Evolutionary conservation across 2,113 vertebrate species (phyloP).

Genomic region (Perca fluviatilis): DNA sequence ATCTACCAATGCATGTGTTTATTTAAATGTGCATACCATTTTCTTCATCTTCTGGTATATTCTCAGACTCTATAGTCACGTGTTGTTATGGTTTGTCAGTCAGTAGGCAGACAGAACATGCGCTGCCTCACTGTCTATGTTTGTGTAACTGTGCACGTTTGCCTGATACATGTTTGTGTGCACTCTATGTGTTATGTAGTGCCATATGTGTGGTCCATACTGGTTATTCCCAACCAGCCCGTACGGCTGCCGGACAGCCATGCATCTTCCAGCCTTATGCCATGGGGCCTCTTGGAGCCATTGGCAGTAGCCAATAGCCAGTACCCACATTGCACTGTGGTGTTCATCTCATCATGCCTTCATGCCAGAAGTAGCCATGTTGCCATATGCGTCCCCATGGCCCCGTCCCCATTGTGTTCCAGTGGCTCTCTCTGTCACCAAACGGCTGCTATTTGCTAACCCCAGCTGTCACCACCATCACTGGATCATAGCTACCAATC

Average conservation of each 20-base stretch:
- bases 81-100: slow-evolving; percentile 39
- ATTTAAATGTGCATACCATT: neutral
- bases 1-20: neutral
- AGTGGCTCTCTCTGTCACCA: slow-evolving; percentile 60
- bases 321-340: slow-evolving; percentile 46
- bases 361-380: slow-evolving; percentile 74
- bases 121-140: slow-evolving; percentile 18
- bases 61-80: slow-evolving; percentile 9
- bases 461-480: slow-evolving; percentile 70
- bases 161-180: slow-evolving; percentile 36
- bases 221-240: slow-evolving; percentile 54
- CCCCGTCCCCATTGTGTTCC: slow-evolving; percentile 66
- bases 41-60: slow-evolving; percentile 5
- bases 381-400: slow-evolving; percentile 60
- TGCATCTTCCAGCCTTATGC: slow-evolving; percentile 67
- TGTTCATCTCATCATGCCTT: slow-evolving; percentile 42
- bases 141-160: slow-evolving; percentile 35
- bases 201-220: slow-evolving; percentile 62
- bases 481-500: slow-evolving; percentile 69
- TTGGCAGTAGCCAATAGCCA: slow-evolving; percentile 47
- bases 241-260: slow-evolving; percentile 24
- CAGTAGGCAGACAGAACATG: slow-evolving; percentile 8
- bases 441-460: slow-evolving; percentile 73
- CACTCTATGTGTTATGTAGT: slow-evolving; percentile 36
- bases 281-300: slow-evolving; percentile 51